Evolutionary conservation across 2,113 vertebrate species (phyloP).

Genomic region (Gymnarchus niloticus): DNA sequence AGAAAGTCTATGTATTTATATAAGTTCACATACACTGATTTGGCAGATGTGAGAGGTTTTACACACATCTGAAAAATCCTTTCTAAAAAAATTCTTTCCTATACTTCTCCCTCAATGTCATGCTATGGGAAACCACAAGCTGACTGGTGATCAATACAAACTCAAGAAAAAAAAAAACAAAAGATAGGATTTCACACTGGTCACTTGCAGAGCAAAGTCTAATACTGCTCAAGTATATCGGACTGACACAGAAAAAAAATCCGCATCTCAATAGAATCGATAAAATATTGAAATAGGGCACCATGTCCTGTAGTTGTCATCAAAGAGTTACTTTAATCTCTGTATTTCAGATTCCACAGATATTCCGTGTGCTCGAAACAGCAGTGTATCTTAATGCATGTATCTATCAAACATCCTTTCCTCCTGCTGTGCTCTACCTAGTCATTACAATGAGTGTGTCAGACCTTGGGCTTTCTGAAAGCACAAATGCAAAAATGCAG

Average conservation of each 20-base stretch:
- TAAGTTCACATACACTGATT: not conserved
- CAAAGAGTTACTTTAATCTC: slow-evolving; percentile 42
- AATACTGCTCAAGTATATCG: not conserved
- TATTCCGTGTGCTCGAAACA: slow-evolving; percentile 24
- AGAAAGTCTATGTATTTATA: not conserved
- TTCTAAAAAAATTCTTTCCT: slow-evolving; percentile 25
- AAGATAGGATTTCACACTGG: slow-evolving; percentile 19
- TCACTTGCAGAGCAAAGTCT: slow-evolving; percentile 18
- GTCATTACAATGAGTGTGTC: slow-evolving; percentile 33
- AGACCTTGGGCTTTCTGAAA: slow-evolving; percentile 35
- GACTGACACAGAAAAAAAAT: not conserved
- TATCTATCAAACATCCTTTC: slow-evolving; percentile 30
- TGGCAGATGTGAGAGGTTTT: not conserved
- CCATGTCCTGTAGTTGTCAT: slow-evolving; percentile 28
- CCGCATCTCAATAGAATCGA: not conserved
- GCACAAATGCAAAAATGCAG: slow-evolving; percentile 39
- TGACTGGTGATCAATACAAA: slow-evolving; percentile 37
- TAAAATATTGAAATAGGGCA: slow-evolving; percentile 12
- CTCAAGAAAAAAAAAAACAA: slow-evolving; percentile 28
- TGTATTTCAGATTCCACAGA: not conserved
- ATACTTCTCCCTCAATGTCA: slow-evolving; percentile 29
- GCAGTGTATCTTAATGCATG: slow-evolving; percentile 43
- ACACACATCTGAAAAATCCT: not conserved
- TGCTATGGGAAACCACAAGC: slow-evolving; percentile 42
- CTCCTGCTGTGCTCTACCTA: slow-evolving; percentile 30